Evolutionary conservation across 2,113 vertebrate species (phyloP), one percentile per base, ranked within the genome.

Genomic region (Oncorhynchus tshawytscha): DNA sequence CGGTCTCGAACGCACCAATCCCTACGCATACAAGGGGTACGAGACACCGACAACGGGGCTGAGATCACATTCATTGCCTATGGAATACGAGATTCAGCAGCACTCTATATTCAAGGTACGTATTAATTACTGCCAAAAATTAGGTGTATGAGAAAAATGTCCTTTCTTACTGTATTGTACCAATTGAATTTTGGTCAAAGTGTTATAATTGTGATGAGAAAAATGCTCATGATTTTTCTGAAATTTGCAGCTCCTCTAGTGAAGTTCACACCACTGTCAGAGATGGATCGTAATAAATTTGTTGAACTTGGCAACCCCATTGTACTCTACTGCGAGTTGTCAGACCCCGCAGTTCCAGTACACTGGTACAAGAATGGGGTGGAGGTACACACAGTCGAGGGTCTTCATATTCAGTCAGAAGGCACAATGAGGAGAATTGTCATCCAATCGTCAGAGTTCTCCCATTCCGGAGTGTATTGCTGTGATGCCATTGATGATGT

Each of bases 21-120:
- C 0, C 93, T 99, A 82, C 88, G 93, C 73, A 95, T 99, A 74
- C 91, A 74, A 8, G 90, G 86, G 0, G 94, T 89, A 1, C 90
- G 57, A n/a, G 92, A 94, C 62, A 86, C 79, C 5, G 94, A 98
- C 77, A 96, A 91, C 0, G 95, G 95, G 45, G 88, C 94, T 1
- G 94, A 95, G 83, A 94, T 99, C 5, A 95, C 93, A 54, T 99
- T 99, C 2, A 90, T 95, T 84, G 95, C 96, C 0, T 92, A 94
- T 0, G 88, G 91, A 0, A 94, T 99, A 78, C 87, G 86, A 48
- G 95, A 97, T 87, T 96, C 95, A 0, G 97, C 97, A 0, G 92
- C 87, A 0, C 86, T 99, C n/a, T 94, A 94, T 0, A 96, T 99
- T 76, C 94, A 96, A 95, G 96, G 97, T 98, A 83, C 66, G 77